Evolutionary conservation across 2,888 invertebrate genomes (phyloP).

Genomic region (Chromoteleia sp.): DNA sequence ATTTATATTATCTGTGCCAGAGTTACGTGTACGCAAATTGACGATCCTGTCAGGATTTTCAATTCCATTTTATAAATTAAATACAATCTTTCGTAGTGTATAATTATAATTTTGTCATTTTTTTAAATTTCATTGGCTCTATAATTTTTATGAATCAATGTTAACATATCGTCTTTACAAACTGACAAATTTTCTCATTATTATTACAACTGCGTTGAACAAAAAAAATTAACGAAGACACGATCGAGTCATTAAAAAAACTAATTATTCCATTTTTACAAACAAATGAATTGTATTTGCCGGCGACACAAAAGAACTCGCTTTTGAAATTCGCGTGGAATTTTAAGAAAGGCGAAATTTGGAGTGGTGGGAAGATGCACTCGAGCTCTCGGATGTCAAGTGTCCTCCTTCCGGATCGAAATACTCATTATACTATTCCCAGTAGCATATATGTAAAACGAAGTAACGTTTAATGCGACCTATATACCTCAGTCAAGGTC

Average conservation of each 20-base stretch:
- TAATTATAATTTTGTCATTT: too few species aligned
- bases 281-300: conserved; percentile 22
- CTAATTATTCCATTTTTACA: conserved; percentile 13
- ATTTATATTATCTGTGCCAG: too few species aligned
- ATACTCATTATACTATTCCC: conserved; percentile 78
- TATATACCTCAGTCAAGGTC: conserved; percentile 69
- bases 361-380: conserved; percentile 35
- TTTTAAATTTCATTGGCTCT: too few species aligned
- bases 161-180: too few species aligned
- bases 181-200: too few species aligned
- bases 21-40: too few species aligned
- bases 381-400: conserved; percentile 73
- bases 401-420: conserved; percentile 78
- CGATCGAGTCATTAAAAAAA: not conserved
- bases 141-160: too few species aligned
- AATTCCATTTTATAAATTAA: too few species aligned
- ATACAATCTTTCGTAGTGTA: too few species aligned
- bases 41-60: too few species aligned
- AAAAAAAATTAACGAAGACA: too few species aligned
- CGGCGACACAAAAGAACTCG: conserved; percentile 1
- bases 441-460: conserved; percentile 75
- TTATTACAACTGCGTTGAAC: too few species aligned
- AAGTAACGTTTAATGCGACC: conserved; percentile 72
- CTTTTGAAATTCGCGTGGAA: conserved; percentile 44
- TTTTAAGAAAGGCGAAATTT: conserved; percentile 49